Percentiles rank a stretch among this genome's conserved stretches.
These are phyloP conservation scores for Dendroctonus valens DNA, from an alignment of 1,140 invertebrate genomes.

Conservation along the genomic window DNA sequence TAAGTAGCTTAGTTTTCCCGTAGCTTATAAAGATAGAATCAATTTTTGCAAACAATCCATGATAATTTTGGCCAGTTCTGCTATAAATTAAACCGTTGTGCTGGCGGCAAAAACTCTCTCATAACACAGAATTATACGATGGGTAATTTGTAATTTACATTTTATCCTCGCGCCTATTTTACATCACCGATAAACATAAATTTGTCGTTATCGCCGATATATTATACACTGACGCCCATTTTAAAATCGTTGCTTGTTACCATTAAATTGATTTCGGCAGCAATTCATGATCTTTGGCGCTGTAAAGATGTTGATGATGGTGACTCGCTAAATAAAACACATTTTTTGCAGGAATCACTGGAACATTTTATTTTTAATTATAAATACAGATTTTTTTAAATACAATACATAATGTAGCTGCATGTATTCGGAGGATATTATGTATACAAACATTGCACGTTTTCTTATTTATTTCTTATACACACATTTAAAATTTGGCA, in stretches of 20 bases:
- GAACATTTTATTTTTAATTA: constrained; percentile 26
- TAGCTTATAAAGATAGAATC: too few species aligned
- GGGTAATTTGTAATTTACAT: constrained; percentile 40
- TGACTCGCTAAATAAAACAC: constrained; percentile 1
- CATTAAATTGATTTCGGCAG: constrained; percentile 14
- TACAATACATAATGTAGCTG: constrained; percentile 23
- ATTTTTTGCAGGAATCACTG: constrained; percentile 14
- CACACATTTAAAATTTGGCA: constrained; percentile 11
- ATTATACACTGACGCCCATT: constrained; percentile 21
- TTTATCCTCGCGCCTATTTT: constrained; percentile 38
- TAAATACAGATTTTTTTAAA: constrained; percentile 23
- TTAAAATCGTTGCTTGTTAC: constrained; percentile 19
- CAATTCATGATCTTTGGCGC: too few species aligned
- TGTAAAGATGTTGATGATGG: too few species aligned
- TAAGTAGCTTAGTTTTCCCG: too few species aligned
- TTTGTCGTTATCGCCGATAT: constrained; percentile 36
- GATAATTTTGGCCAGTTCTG: too few species aligned
- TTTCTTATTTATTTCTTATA: neutral
- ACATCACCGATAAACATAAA: constrained; percentile 43
- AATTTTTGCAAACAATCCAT: too few species aligned
- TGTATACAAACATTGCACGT: constrained; percentile 26
- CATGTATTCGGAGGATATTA: constrained; percentile 17
- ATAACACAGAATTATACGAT: constrained; percentile 24
- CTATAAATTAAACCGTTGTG: neutral
- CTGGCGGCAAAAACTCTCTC: constrained; percentile 8